Percentiles rank a stretch among this genome's conserved stretches.
These are phyloP conservation scores for Terebella lapidaria DNA, from an alignment of 2,888 invertebrate genomes.

Conservation along the genomic window DNA sequence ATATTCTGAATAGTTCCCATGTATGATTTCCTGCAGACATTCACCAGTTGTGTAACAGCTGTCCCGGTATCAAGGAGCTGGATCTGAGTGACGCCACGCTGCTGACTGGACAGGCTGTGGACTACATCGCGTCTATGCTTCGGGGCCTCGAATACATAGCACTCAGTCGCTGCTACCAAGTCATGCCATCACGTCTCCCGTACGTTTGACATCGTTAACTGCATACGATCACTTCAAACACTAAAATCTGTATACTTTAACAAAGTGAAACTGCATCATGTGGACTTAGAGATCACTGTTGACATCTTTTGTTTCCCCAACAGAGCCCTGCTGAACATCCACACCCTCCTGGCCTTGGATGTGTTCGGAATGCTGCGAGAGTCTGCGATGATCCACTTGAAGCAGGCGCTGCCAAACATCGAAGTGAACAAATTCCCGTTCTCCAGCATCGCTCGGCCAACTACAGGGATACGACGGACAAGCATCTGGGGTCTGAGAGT, in stretches of 20 bases:
- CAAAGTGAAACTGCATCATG: background rate
- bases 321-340: constrained; percentile 55
- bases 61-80: constrained; percentile 72
- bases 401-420: constrained; percentile 60
- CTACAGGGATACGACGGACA: constrained; percentile 78
- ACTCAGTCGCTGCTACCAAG: constrained; percentile 72
- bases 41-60: constrained; percentile 61
- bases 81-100: constrained; percentile 83
- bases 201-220: constrained; percentile 55
- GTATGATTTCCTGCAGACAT: constrained; percentile 72
- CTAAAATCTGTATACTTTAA: background rate
- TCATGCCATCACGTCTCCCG: constrained; percentile 67
- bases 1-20: too few relatives aligned
- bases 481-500: constrained; percentile 81
- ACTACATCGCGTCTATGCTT: constrained; percentile 59
- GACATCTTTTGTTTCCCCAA: background rate
- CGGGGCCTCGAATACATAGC: constrained; percentile 56
- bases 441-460: constrained; percentile 80
- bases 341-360: constrained; percentile 68
- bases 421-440: constrained; percentile 68
- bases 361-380: constrained; percentile 75
- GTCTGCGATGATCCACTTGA: constrained; percentile 58
- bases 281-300: background rate
- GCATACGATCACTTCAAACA: background rate
- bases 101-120: constrained; percentile 63